Evolutionary conservation across 2,113 vertebrate genomes (phyloP).

Genomic region (Sebastes fasciatus): DNA sequence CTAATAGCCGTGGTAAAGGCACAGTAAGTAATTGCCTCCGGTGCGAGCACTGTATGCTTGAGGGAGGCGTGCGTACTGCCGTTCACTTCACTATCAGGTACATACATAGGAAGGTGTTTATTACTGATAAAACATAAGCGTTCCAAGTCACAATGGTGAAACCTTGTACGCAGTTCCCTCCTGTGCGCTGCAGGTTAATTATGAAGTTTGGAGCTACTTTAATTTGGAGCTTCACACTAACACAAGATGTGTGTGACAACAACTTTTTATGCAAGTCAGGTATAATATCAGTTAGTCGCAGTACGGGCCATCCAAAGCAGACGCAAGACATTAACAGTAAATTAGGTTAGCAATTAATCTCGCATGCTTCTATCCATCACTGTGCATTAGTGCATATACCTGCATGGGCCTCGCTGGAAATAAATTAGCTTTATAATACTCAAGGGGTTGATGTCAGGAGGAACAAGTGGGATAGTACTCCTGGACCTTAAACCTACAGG

Average conservation of each 20-base stretch:
- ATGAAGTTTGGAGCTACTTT: conserved; percentile 22
- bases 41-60: conserved; percentile 20
- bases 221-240: conserved; percentile 10
- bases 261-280: conserved; percentile 25
- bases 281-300: conserved; percentile 15
- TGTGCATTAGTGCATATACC: conserved; percentile 38
- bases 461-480: conserved; percentile 25
- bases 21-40: conserved; percentile 59
- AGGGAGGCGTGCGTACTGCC: conserved; percentile 34
- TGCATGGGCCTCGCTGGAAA: conserved; percentile 15
- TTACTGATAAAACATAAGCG: conserved; percentile 40
- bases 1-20: conserved; percentile 45
- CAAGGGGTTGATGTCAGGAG: neutral
- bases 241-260: neutral
- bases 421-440: conserved; percentile 30
- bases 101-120: conserved; percentile 42
- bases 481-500: conserved; percentile 26
- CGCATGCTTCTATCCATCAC: conserved; percentile 41
- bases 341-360: conserved; percentile 40
- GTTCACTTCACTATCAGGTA: conserved; percentile 39
- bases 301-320: neutral
- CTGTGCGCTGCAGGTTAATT: conserved; percentile 9
- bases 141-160: conserved; percentile 14
- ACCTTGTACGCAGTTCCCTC: neutral
- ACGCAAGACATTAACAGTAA: conserved; percentile 42